A percentile compares a stretch with the other conserved stretches of the same genome.
Evolutionary conservation across 1,140 invertebrate genomes (phyloP).

Genomic region (Drosophila asahinai): DNA sequence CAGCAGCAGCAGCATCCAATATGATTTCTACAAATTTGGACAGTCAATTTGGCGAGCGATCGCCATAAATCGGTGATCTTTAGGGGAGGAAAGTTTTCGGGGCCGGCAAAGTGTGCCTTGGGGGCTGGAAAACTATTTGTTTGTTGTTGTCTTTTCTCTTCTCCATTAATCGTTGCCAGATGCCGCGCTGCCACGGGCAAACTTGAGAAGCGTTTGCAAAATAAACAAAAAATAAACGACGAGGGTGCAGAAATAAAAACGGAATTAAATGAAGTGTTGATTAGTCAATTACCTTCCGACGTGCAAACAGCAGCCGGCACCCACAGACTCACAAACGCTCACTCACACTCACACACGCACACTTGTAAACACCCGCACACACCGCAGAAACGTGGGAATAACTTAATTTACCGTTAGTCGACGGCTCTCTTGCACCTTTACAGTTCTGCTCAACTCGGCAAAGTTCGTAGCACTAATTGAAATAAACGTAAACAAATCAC

Average conservation of each 20-base stretch:
- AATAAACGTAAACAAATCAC: constrained; percentile 50
- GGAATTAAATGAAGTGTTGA: constrained; percentile 78
- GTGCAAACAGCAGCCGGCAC: constrained; percentile 39
- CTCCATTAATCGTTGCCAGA: constrained; percentile 64
- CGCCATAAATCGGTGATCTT: constrained; percentile 23
- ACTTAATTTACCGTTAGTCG: constrained; percentile 51
- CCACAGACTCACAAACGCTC: background rate
- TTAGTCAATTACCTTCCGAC: constrained; percentile 68
- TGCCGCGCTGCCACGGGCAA: constrained; percentile 26
- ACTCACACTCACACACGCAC: constrained; percentile 10
- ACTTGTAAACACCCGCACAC: background rate
- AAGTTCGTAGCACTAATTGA: constrained; percentile 16
- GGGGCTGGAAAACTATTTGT: constrained; percentile 15
- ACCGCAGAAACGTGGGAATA: constrained; percentile 41
- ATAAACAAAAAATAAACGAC: constrained; percentile 63
- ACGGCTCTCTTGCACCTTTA: constrained; percentile 39
- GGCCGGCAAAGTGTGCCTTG: constrained; percentile 5
- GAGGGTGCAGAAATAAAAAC: constrained; percentile 74
- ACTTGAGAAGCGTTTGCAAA: constrained; percentile 59
- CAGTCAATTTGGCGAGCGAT: constrained; percentile 32
- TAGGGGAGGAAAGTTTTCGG: constrained; percentile 45
- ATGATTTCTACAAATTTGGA: constrained; percentile 52
- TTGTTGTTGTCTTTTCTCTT: constrained; percentile 14
- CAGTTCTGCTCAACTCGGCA: constrained; percentile 33
- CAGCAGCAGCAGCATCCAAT: constrained; percentile 1